Evolutionary conservation across 2,113 vertebrate species (phyloP), one percentile per base, ranked within the genome.

Genomic region (Leptobrachium ailaonicum): DNA sequence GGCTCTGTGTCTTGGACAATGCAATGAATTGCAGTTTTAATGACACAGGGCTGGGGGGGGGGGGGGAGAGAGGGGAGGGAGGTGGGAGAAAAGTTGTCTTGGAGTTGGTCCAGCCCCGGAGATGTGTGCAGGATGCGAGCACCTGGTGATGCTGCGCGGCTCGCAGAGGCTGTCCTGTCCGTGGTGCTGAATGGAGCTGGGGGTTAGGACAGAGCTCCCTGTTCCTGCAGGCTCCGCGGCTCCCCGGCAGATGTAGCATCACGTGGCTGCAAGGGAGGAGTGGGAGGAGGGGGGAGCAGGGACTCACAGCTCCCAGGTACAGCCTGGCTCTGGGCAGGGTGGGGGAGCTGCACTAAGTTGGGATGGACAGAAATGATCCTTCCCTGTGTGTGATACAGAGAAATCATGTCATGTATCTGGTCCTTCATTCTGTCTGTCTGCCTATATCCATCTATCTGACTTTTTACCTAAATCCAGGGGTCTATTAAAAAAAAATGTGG

Each of bases 271-370:
- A 62, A 41, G 32, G 60, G 54, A 66, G 68, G 42, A 53, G 79
- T 13, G 58, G 68, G 6, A 13, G 68, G 68, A 50, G 63, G 63
- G 20, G 64, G 14, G 42, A 56, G 62, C 4, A 69, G 66, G 45
- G 62, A 76, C 44, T 64, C 71, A 64, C 71, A 80, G 78, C 78
- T 73, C 78, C 78, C 78, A 80, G 78, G 78, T 80, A 74, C 78
- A 71, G 78, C 50, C 71, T 73, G 73, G 63, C 47, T 71, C 11
- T 69, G 53, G 58, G 66, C 72, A 64, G 54, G 41, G 44, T 63
- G 42, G 44, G 73, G 71, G 77, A 70, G 71, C 47, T 13, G 41
- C 41, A 66, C 14, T 40, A 9, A 40, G 20, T 40, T 8, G 12
- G 63, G 63, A 7, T 66, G n/a, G 2, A 6, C 6, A 20, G n/a